Evolutionary conservation across 2,797 vertebrate species (phyloP).

Genomic region (Atherinosoma microstoma): DNA sequence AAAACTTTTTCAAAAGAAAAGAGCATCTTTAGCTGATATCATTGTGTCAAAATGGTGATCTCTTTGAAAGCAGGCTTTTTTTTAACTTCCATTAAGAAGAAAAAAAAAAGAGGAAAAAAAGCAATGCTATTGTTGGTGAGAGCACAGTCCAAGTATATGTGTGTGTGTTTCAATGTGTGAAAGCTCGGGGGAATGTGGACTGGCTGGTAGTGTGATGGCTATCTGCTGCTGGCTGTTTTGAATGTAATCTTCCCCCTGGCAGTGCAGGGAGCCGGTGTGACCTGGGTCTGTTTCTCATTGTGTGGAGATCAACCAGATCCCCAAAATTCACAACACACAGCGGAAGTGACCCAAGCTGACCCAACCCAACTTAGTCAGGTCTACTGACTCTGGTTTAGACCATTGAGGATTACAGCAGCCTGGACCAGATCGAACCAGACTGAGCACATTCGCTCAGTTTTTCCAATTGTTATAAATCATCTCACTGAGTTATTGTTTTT

Average conservation of each 20-base stretch:
- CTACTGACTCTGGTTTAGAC: constrained; percentile 47
- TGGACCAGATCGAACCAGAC: constrained; percentile 62
- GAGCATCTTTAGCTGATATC: constrained; percentile 16
- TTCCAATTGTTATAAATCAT: constrained; percentile 49
- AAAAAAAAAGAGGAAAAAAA: too few relatives aligned
- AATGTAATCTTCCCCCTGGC: constrained; percentile 77
- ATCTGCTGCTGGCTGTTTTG: constrained; percentile 69
- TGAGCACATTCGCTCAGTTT: constrained; percentile 19
- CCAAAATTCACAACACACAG: constrained; percentile 74
- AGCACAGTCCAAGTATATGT: constrained; percentile 4
- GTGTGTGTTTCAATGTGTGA: constrained; percentile 39
- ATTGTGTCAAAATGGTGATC: background rate
- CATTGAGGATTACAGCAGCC: constrained; percentile 42
- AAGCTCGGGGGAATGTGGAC: constrained; percentile 56
- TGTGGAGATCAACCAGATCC: constrained; percentile 82
- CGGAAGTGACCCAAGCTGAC: constrained; percentile 78
- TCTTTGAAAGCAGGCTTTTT: constrained; percentile 25
- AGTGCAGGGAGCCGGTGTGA: constrained; percentile 62
- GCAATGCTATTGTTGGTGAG: constrained; percentile 29
- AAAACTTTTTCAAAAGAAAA: background rate
- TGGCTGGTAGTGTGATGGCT: constrained; percentile 70
- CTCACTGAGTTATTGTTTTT: constrained; percentile 32
- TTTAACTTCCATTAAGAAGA: too few relatives aligned
- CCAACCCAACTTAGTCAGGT: constrained; percentile 57
- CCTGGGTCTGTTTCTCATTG: constrained; percentile 75